These are phyloP conservation scores for Peromyscus maniculatus DNA, from an alignment of 2,113 vertebrate species.

Conservation along the genomic window DNA sequence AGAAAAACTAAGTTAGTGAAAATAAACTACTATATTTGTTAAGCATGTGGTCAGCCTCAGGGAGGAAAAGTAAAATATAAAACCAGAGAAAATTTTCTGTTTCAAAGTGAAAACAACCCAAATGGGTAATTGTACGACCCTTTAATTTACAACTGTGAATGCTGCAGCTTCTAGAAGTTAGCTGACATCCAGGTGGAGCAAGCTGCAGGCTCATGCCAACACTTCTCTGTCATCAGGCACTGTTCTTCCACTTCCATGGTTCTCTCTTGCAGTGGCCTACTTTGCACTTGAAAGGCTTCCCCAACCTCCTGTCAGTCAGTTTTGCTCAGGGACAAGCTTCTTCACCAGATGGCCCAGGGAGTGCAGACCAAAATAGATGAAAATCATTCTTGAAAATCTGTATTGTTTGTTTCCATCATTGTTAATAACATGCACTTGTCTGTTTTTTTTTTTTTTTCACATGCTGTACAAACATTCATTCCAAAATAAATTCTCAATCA, in stretches of 20 bases:
- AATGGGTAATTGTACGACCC: not conserved
- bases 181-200: not conserved
- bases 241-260: not conserved
- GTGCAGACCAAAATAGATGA: slow-evolving; percentile 66
- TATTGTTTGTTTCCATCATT: slow-evolving; percentile 77
- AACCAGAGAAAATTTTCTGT: not conserved
- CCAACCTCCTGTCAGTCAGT: slow-evolving; percentile 35
- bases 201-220: not conserved
- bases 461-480: slow-evolving; percentile 62
- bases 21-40: slow-evolving; percentile 25
- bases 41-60: not conserved
- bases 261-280: slow-evolving; percentile 68
- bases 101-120: slow-evolving; percentile 14
- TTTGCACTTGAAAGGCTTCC: slow-evolving; percentile 57
- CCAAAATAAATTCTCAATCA: slow-evolving; percentile 81
- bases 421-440: slow-evolving; percentile 72
- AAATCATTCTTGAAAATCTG: slow-evolving; percentile 73
- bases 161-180: not conserved
- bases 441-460: not conserved
- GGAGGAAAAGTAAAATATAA: not conserved
- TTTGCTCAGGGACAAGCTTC: slow-evolving; percentile 61
- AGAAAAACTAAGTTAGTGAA: not conserved
- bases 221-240: not conserved
- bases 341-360: slow-evolving; percentile 72
- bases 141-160: not conserved